Evolutionary conservation across 2,797 vertebrate genomes (phyloP).

Genomic region (Acrossocheilus fasciatus): DNA sequence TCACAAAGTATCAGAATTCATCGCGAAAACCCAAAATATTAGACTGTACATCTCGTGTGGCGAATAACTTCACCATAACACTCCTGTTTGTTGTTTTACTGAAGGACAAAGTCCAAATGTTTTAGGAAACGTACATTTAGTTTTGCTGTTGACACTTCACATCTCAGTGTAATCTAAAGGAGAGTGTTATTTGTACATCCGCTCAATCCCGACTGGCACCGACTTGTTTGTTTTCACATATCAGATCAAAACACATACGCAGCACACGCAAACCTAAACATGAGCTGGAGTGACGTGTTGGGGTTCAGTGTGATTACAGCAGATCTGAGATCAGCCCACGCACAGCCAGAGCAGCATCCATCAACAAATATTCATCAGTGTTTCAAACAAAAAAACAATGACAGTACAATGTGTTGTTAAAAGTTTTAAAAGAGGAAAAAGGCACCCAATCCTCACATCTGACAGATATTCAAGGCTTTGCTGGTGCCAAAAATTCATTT

Average conservation of each 20-base stretch:
- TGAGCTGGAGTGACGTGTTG: background rate
- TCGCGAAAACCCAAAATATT: background rate
- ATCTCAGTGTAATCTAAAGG: constrained; percentile 24
- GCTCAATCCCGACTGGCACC: background rate
- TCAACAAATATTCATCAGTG: constrained; percentile 5
- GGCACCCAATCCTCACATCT: constrained; percentile 35
- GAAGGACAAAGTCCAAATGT: constrained; percentile 1
- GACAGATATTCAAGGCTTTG: constrained; percentile 27
- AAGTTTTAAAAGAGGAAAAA: constrained; percentile 13
- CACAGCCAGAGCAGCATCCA: constrained; percentile 12
- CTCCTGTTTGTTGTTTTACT: background rate
- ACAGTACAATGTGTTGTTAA: constrained; percentile 23
- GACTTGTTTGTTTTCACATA: background rate
- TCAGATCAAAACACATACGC: background rate
- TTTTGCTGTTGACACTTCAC: constrained; percentile 17
- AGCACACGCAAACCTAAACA: constrained; percentile 9
- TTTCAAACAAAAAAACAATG: background rate
- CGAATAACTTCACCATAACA: constrained; percentile 4
- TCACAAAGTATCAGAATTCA: constrained; percentile 13
- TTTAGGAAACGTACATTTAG: constrained; percentile 22
- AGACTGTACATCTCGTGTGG: constrained; percentile 9
- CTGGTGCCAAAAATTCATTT: constrained; percentile 17
- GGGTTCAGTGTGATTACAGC: background rate
- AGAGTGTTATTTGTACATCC: constrained; percentile 27
- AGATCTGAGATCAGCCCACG: constrained; percentile 21